Conservation (phyloP, 64 coral and sea anemone genomes). For the Montipora efflorescens region DNA sequence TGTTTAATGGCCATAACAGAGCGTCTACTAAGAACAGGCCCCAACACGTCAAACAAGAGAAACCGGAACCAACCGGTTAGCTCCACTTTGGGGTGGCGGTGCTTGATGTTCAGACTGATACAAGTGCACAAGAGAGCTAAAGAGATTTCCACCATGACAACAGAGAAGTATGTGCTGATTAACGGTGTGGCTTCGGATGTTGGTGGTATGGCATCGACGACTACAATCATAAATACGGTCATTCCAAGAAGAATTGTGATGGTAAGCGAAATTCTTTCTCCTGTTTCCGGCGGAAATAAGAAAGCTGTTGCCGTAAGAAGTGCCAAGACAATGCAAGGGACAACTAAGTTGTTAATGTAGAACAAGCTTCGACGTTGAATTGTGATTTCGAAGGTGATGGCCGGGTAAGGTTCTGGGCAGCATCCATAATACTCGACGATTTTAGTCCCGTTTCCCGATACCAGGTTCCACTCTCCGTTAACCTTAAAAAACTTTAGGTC, state of each 20-base stretch:
- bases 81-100: conserved; percentile 63
- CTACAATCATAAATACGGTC: conserved; percentile 91
- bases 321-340: conserved; percentile 79
- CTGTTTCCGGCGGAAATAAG: conserved; percentile 86
- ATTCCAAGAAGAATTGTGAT: conserved; percentile 84
- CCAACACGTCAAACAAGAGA: conserved; percentile 56
- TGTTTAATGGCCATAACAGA: background rate
- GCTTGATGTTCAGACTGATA: conserved; percentile 49
- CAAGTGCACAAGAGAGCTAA: conserved; percentile 71
- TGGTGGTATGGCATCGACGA: conserved; percentile 78
- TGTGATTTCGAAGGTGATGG: conserved; percentile 69
- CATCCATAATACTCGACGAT: conserved; percentile 59
- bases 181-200: conserved; percentile 80
- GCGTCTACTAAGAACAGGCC: conserved; percentile 18
- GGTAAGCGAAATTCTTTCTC: conserved; percentile 84
- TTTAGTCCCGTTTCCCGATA: conserved; percentile 40
- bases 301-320: conserved; percentile 77
- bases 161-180: conserved; percentile 85
- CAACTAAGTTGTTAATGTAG: conserved; percentile 82
- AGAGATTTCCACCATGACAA: conserved; percentile 69
- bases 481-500: conserved; percentile 27
- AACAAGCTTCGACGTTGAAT: conserved; percentile 70
- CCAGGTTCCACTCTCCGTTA: conserved; percentile 80
- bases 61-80: conserved; percentile 47
- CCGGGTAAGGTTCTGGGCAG: conserved; percentile 63